These are phyloP conservation scores for Notechis scutatus DNA, from an alignment of 2,113 vertebrate species.

Conservation along the genomic window DNA sequence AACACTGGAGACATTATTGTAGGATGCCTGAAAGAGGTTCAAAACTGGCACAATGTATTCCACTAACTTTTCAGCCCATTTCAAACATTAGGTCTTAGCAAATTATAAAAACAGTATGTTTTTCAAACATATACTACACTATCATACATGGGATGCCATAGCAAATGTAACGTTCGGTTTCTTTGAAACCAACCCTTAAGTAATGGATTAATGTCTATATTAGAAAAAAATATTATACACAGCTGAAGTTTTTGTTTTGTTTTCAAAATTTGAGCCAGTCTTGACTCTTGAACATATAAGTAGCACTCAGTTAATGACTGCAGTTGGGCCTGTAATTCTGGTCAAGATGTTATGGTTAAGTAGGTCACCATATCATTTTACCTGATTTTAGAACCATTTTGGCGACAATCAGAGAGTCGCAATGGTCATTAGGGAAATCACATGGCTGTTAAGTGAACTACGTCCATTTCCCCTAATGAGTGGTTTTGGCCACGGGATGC, in stretches of 20 bases:
- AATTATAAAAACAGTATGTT: neutral
- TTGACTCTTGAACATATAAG: neutral
- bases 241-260: neutral
- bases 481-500: neutral
- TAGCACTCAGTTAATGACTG: no score
- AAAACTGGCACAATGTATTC: neutral
- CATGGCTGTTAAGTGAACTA: neutral
- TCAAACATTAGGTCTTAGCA: neutral
- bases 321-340: no score
- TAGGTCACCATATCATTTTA: neutral
- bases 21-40: neutral
- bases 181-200: neutral
- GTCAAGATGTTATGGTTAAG: neutral
- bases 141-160: neutral
- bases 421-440: neutral
- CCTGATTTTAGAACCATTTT: neutral
- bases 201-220: constrained; percentile 3
- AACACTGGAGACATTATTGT: neutral
- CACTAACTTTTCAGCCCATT: neutral
- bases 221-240: neutral
- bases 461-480: neutral
- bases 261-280: neutral
- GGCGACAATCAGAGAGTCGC: neutral
- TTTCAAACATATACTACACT: neutral
- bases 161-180: neutral